Evolutionary conservation across 2,888 invertebrate genomes (phyloP).

Genomic region (Diplazon laetatorius): DNA sequence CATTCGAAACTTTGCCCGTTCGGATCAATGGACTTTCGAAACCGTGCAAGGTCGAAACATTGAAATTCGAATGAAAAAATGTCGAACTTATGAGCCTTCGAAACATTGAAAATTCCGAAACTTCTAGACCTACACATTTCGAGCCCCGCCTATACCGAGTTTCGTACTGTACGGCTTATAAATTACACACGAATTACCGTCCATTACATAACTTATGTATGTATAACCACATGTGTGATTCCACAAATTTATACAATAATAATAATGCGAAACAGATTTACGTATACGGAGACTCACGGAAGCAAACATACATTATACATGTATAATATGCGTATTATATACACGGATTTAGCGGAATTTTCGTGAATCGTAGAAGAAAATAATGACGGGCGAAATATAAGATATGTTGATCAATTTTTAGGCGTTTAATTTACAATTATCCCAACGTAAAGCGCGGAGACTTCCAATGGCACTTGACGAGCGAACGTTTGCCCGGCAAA

Average conservation of each 20-base stretch:
- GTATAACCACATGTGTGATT: slow-evolving; percentile 42
- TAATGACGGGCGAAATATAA: slow-evolving; percentile 48
- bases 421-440: slow-evolving; percentile 33
- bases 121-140: too few species aligned
- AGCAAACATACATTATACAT: slow-evolving; percentile 41
- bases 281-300: slow-evolving; percentile 52
- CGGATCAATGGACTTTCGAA: too few species aligned
- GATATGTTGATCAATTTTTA: slow-evolving; percentile 63
- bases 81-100: too few species aligned
- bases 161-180: slow-evolving; percentile 27
- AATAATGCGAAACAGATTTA: slow-evolving; percentile 29
- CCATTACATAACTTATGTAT: slow-evolving; percentile 33
- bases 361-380: too few species aligned
- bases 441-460: slow-evolving; percentile 16
- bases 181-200: slow-evolving; percentile 38
- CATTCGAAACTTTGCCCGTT: too few species aligned
- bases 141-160: too few species aligned
- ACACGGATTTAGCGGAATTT: slow-evolving; percentile 48
- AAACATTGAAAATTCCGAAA: too few species aligned
- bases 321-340: slow-evolving; percentile 50
- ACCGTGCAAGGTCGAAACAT: too few species aligned
- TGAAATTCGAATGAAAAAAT: too few species aligned
- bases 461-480: slow-evolving; percentile 11
- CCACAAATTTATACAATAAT: slow-evolving; percentile 27
- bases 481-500: background rate